Evolutionary conservation across 2,113 vertebrate genomes (phyloP), one percentile per base, ranked within the genome.

Genomic region (Zosterops lateralis): DNA sequence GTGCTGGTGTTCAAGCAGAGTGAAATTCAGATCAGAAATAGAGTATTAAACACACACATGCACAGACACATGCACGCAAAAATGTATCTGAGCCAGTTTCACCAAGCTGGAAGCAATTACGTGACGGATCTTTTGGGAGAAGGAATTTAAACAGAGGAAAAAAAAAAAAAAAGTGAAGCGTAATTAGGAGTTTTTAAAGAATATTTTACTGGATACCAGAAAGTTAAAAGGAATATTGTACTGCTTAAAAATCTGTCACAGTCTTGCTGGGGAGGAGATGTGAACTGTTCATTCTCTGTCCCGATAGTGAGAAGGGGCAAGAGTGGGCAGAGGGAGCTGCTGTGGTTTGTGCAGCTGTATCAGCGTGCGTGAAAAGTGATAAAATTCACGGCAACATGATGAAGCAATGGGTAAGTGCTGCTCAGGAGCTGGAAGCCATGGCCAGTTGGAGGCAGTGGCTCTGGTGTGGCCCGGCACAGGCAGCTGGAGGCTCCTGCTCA

Each of bases 81-180:
- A 73, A 65, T 42, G 12, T 38, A 34, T 66, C 74, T 0, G 4
- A 94, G 84, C 66, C 88, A 88, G 45, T 93, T 90, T 93, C 87
- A 85, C 67, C 48, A 66, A 34, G 71, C 92, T 95, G 90, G 79
- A 85, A 93, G 93, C 95, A 96, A 95, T 91, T 95, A 94, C 1
- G 7, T 82, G 60, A 47, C 85, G 80, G 92, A 80, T 94, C 92
- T 70, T 90, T 53, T 82, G 84, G 95, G 93, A 96, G 79, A 95
- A 90, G 34, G 51, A 85, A n/a, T 54, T 90, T 74, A 26, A 51
- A 75, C 14, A 32, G 62, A 17, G 32, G 36, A 10, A 11, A 38
- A 38, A 38, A 38, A 38, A 36, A 25, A 58, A 60, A 67, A 84
- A 64, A 16, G 18, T 28, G 50, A 82, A 60, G 50, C n/a, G 0